Base-by-base conservation (phyloP, 2,113 vertebrate genomes). In the Romanogobio albipinnatus region DNA sequence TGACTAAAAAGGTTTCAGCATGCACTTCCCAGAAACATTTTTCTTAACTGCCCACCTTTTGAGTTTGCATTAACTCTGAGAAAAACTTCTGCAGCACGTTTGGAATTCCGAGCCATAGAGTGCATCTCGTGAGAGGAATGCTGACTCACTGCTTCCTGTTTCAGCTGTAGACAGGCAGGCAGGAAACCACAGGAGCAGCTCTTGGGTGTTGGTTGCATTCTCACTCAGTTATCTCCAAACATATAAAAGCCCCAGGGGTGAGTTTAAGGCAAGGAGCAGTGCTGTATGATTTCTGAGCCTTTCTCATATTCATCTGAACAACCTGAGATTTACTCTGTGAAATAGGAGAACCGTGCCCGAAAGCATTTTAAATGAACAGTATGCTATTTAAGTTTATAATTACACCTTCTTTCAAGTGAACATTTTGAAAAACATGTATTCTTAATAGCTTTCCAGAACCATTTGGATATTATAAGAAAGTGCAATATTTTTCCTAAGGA, bases 131-230 rank as follows among this genome's bases (percentile, higher is more conserved):
- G 88, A 89, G 4, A 86, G 86, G 91, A 94, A 94, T 91, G 92
- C 91, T 92, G 89, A 94, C 76, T 89, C 91, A 90, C 86, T 24
- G 88, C 91, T 94, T 94, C 93, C 94, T 93, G 89, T 94, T 95
- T 94, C 93, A 86, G 88, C 86, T 90, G 68, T 22, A 53, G 13
- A 61, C 39, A n/a, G 36, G 29, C 22, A 85, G 77, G 87, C 90
- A 92, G 94, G 94, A 95, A 94, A 90, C 88, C 83, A 87, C 82
- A 70, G 86, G 62, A 86, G 89, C 88, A 89, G 88, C 88, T 91
- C 89, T 77, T 88, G 87, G 85, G 90, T 91, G 87, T 81, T 47
- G 56, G 90, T 88, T 83, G 81, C 82, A 81, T 85, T 87, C 88
- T 86, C 66, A n/a, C 71, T 74, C 61, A 76, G 79, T 93, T 94